Conservation (phyloP, 2,113 vertebrate genomes). For the Vombatus ursinus region DNA sequence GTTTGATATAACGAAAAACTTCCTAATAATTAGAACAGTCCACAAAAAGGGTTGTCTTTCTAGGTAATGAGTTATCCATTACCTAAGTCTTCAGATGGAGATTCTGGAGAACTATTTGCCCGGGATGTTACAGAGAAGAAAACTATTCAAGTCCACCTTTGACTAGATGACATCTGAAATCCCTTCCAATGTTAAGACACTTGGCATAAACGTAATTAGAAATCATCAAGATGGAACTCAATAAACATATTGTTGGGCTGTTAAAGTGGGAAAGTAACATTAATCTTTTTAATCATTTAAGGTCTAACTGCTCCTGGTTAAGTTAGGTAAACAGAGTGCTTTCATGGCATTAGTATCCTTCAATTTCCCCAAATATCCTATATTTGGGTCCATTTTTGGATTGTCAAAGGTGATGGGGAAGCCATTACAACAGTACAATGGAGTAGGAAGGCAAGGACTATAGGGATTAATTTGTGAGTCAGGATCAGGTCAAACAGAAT, state of each 20-base stretch:
- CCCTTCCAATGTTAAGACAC: too few relatives aligned
- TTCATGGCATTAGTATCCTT: slow-evolving; percentile 1
- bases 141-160: background rate
- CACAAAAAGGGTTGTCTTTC: too few relatives aligned
- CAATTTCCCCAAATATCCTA: background rate
- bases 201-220: background rate
- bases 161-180: too few relatives aligned
- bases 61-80: too few relatives aligned
- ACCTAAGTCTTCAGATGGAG: too few relatives aligned
- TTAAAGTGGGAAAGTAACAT: background rate
- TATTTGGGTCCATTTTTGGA: slow-evolving; percentile 1
- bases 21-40: too few relatives aligned
- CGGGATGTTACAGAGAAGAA: background rate
- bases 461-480: background rate
- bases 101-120: too few relatives aligned
- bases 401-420: background rate
- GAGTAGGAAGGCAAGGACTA: background rate
- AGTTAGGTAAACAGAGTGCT: slow-evolving; percentile 13
- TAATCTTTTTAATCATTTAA: slow-evolving; percentile 20
- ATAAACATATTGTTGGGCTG: background rate
- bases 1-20: too few relatives aligned
- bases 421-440: background rate
- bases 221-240: background rate
- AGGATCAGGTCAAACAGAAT: background rate
- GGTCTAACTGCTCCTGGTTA: slow-evolving; percentile 34